Evolutionary conservation across 1,140 invertebrate species (phyloP).

Genomic region (Centruroides sculpturatus): DNA sequence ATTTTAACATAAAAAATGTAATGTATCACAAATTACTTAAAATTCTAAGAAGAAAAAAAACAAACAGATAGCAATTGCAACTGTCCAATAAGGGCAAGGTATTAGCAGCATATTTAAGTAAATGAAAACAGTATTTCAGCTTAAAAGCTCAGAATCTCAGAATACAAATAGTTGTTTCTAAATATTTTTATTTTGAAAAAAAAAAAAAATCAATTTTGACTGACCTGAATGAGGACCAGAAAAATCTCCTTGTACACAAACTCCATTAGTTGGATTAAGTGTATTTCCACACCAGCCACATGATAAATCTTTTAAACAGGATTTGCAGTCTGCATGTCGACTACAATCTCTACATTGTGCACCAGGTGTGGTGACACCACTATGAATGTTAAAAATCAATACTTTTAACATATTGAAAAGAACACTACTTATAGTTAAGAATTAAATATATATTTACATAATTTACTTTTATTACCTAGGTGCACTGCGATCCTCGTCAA

Average conservation of each 20-base stretch:
- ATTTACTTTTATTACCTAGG: constrained; percentile 3
- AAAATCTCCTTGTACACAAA: constrained; percentile 37
- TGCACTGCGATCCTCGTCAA: constrained; percentile 41
- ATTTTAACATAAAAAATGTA: too few species aligned
- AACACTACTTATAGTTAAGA: neutral
- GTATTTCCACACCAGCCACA: constrained; percentile 89
- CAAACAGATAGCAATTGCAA: too few species aligned
- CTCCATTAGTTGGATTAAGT: constrained; percentile 69
- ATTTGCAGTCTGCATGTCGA: constrained; percentile 55
- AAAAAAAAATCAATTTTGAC: neutral
- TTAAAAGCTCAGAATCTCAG: too few species aligned
- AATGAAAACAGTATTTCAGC: too few species aligned
- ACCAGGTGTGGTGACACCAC: neutral
- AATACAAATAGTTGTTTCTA: too few species aligned
- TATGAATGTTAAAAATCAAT: neutral
- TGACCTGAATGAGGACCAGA: constrained; percentile 24
- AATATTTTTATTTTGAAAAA: too few species aligned
- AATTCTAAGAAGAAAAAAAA: too few species aligned
- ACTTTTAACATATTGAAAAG: neutral
- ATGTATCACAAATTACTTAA: too few species aligned
- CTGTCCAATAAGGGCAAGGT: too few species aligned
- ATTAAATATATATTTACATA: neutral
- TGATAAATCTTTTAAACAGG: constrained; percentile 61
- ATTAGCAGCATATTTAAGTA: too few species aligned
- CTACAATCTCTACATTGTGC: constrained; percentile 62